Base-by-base conservation (phyloP, 2,888 invertebrate genomes). In the Callyntrura sp. region DNA sequence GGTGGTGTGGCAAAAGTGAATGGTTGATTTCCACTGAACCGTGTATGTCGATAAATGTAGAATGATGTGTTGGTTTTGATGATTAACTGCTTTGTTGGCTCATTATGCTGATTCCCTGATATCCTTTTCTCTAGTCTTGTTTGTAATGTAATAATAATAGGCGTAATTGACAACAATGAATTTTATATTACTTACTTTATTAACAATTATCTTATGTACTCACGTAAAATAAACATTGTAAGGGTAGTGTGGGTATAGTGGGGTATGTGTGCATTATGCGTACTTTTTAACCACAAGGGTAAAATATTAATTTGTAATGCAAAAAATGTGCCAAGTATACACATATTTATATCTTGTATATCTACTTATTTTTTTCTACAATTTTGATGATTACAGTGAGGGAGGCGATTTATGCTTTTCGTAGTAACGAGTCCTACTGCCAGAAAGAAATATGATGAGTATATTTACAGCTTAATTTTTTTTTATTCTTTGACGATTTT, bases 61-160 rank as follows among this genome's bases (percentile, higher is more conserved):
- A 48, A 48, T 73, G 73, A 73, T 73, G 73, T 73, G 73, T 73
- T 73, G 73, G 73, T 48, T 28, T 55, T 79, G 78, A 79, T 79
- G 78, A 79, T 79, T 79, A 79, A 79, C 78, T 79, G 35, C 57
- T 57, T 57, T 55, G 8, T 35, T 79, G 28, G 17, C 78, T 79
- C 78, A 79, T 79, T 79, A 79, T 20, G 55, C 43, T 79, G 78
- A 57, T 79, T 55, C 55, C 78, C 43, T 79, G 78, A 57, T 79
- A 79, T 79, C 78, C 25, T 79, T 79, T 57, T 25, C 55, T 79
- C 28, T 12, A 9, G 2, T 48, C 48, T 28, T 73, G 73, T 48
- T 35, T 35, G 35, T 35, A 35, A 35, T 48, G 48, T 73, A 73
- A 73, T 45, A 73, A 73, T 73, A 73, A 45, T 20, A 1, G 3